A percentile compares a stretch with the other conserved stretches of the same genome.
phyloP scores from a whole-genome alignment of 1,140 invertebrate species.

The Cyphomyrmex costatus region DNA sequence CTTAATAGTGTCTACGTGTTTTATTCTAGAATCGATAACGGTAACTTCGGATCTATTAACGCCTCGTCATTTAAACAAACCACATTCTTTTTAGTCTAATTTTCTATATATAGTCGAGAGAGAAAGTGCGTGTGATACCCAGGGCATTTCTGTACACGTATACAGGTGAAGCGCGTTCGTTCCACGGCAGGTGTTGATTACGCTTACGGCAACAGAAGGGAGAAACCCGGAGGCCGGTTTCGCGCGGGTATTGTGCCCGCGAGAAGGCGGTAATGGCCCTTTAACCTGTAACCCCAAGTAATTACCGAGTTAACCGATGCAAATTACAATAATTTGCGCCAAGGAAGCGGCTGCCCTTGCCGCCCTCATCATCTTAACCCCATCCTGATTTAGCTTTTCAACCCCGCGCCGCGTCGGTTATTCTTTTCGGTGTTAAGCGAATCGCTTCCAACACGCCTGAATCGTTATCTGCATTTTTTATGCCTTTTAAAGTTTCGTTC shows the following conservation, averaged over 20 bases:
- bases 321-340: constrained; percentile 83
- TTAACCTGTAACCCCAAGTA: constrained; percentile 81
- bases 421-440: constrained; percentile 73
- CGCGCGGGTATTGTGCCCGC: constrained; percentile 70
- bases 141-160: not conserved
- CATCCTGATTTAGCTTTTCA: not conserved
- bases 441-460: constrained; percentile 58
- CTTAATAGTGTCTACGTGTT: not conserved
- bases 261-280: constrained; percentile 80
- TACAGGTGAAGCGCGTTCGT: constrained; percentile 35
- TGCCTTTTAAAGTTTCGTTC: constrained; percentile 34
- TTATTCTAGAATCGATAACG: not conserved
- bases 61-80: constrained; percentile 23
- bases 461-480: constrained; percentile 73
- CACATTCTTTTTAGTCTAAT: not conserved
- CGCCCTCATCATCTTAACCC: constrained; percentile 48
- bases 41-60: not conserved
- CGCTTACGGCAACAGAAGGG: constrained; percentile 61
- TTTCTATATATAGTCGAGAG: not conserved
- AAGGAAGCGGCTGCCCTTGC: constrained; percentile 72
- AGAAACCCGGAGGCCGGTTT: constrained; percentile 63
- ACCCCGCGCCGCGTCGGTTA: constrained; percentile 27
- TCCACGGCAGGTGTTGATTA: constrained; percentile 76
- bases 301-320: constrained; percentile 82
- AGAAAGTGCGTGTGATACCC: constrained; percentile 32